Evolutionary conservation across 2,797 vertebrate species (phyloP).

Genomic region (Sebastes hubbsi): DNA sequence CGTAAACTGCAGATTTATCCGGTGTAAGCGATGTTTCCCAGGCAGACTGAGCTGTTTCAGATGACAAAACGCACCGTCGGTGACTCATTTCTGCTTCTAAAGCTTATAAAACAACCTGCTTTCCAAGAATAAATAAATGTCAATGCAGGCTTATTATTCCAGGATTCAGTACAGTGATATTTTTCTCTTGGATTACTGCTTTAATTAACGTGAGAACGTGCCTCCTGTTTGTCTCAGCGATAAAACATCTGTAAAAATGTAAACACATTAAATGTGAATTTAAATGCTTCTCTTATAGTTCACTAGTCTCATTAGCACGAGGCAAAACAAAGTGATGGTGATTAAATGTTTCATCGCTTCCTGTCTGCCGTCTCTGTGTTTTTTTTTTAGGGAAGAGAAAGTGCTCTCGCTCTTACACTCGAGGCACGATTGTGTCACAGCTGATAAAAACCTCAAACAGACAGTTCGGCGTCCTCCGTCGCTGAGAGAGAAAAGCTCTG

Average conservation of each 20-base stretch:
- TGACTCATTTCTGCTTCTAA: not conserved
- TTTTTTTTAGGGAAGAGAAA: not conserved
- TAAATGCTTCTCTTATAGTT: not conserved
- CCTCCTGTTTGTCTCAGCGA: not conserved
- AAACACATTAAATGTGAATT: not conserved
- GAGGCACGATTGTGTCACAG: constrained; percentile 35
- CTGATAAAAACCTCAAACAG: constrained; percentile 48
- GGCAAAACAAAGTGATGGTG: constrained; percentile 1
- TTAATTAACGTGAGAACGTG: not conserved
- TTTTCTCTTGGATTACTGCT: not conserved
- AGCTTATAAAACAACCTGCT: not conserved
- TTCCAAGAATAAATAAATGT: not conserved
- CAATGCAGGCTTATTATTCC: not conserved
- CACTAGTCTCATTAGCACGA: not conserved
- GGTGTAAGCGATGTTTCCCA: not conserved
- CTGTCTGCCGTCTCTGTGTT: not conserved
- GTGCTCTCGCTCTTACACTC: not conserved
- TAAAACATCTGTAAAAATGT: not conserved
- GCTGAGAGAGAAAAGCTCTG: constrained; percentile 16
- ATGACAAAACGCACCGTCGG: not conserved
- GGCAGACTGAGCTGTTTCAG: not conserved
- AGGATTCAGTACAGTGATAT: not conserved
- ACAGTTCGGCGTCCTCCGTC: constrained; percentile 27
- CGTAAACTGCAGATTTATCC: not conserved
- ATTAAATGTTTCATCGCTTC: not conserved